A percentile compares a stretch with the other conserved stretches of the same genome.
Evolutionary conservation across 2,888 invertebrate species (phyloP).

Genomic region (Pocota personata): DNA sequence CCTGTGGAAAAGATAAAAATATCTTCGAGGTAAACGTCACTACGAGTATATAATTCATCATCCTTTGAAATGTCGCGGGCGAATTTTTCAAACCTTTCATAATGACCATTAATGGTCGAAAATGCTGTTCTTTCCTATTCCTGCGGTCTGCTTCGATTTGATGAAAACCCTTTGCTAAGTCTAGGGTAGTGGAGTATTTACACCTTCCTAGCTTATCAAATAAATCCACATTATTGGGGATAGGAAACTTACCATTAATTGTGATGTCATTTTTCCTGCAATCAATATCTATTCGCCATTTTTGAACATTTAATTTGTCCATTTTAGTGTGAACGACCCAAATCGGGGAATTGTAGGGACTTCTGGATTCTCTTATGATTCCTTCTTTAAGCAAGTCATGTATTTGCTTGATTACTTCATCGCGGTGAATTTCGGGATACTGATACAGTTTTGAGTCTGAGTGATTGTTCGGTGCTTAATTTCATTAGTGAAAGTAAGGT

Average conservation of each 20-base stretch:
- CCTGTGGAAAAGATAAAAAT: conserved; percentile 73
- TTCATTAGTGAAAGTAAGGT: conserved; percentile 65
- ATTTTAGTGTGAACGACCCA: too few relatives aligned
- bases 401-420: conserved; percentile 55
- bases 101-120: conserved; percentile 76
- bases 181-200: too few relatives aligned
- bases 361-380: conserved; percentile 1
- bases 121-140: conserved; percentile 76
- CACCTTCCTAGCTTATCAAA: too few relatives aligned
- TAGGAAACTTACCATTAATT: too few relatives aligned
- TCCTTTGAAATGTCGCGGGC: conserved; percentile 78
- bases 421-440: conserved; percentile 8
- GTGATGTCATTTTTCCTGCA: conserved; percentile 73
- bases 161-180: conserved; percentile 75
- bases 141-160: conserved; percentile 74
- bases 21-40: conserved; percentile 76
- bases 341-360: neutral
- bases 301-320: conserved; percentile 27
- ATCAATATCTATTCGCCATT: conserved; percentile 74
- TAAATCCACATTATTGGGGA: too few relatives aligned
- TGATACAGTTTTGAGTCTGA: conserved; percentile 31
- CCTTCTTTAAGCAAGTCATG: conserved; percentile 1
- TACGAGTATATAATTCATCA: conserved; percentile 65
- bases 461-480: conserved; percentile 74
- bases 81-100: conserved; percentile 75